phyloP scores from a whole-genome alignment of 2,888 invertebrate species.

The Congeria kusceri region DNA sequence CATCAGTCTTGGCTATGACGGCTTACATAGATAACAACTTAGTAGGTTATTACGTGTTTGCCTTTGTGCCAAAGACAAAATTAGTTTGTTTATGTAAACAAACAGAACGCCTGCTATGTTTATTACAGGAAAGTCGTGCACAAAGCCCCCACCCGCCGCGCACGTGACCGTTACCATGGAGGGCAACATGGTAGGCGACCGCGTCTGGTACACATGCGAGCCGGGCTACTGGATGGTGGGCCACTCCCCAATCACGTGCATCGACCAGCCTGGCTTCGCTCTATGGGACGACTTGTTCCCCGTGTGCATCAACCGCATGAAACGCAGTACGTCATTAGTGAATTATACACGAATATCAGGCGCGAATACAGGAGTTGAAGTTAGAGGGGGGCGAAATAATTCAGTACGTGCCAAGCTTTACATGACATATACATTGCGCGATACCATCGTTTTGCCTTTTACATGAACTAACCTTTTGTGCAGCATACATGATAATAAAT shows the following conservation, averaged over 20 bases:
- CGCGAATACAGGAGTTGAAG: too few relatives aligned
- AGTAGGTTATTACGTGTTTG: too few relatives aligned
- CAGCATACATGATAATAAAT: too few relatives aligned
- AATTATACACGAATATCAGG: too few relatives aligned
- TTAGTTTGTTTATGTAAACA: not conserved
- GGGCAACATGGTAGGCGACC: slow-evolving; percentile 69
- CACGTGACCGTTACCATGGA: slow-evolving; percentile 58
- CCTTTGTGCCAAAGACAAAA: too few relatives aligned
- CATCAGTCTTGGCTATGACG: too few relatives aligned
- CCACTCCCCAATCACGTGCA: slow-evolving; percentile 64
- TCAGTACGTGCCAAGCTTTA: too few relatives aligned
- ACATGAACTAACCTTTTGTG: too few relatives aligned
- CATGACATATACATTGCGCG: too few relatives aligned
- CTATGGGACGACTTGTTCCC: slow-evolving; percentile 68
- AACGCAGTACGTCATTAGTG: slow-evolving; percentile 52
- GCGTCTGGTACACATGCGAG: slow-evolving; percentile 63
- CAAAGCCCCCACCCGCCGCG: slow-evolving; percentile 48
- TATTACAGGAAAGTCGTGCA: slow-evolving; percentile 65
- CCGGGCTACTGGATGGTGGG: slow-evolving; percentile 67
- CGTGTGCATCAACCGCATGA: slow-evolving; percentile 55
- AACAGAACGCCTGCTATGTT: not conserved
- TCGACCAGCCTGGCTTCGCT: slow-evolving; percentile 68
- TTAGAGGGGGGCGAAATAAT: too few relatives aligned
- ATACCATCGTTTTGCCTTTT: too few relatives aligned
- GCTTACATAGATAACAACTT: too few relatives aligned